These are phyloP conservation scores for Neosalanx taihuensis DNA, from an alignment of 2,797 vertebrate species.

Conservation along the genomic window DNA sequence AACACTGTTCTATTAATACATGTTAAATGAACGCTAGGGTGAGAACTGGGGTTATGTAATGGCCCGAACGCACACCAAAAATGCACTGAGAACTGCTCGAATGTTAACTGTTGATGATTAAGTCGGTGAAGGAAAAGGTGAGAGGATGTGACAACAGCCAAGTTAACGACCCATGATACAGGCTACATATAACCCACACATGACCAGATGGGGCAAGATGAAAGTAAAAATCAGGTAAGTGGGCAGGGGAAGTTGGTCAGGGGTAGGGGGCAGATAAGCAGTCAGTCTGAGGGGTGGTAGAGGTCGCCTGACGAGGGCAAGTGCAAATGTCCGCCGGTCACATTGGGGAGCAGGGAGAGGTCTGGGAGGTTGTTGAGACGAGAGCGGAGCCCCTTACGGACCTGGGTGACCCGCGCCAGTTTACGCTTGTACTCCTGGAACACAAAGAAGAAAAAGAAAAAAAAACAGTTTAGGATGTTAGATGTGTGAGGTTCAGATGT, in stretches of 20 bases:
- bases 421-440: constrained; percentile 97
- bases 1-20: neutral
- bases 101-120: neutral
- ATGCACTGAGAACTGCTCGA: no score
- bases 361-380: constrained; percentile 99
- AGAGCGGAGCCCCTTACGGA: constrained; percentile 97
- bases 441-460: constrained; percentile 11
- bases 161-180: no score
- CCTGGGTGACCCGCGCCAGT: constrained; percentile 93
- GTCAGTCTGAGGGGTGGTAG: constrained; percentile 92
- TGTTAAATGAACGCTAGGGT: no score
- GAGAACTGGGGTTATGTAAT: no score
- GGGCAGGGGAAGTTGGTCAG: constrained; percentile 7
- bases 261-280: constrained; percentile 4
- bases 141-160: neutral
- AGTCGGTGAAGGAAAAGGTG: neutral
- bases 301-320: constrained; percentile 97
- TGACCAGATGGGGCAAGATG: neutral
- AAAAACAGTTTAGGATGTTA: no score
- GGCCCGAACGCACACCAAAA: no score
- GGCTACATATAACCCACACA: no score
- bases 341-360: constrained; percentile 93
- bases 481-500: no score
- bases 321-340: constrained; percentile 93
- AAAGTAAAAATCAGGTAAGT: constrained; percentile 12